phyloP scores from a whole-genome alignment of 2,888 invertebrate genomes.

The Drosophila parthenogenetica region DNA sequence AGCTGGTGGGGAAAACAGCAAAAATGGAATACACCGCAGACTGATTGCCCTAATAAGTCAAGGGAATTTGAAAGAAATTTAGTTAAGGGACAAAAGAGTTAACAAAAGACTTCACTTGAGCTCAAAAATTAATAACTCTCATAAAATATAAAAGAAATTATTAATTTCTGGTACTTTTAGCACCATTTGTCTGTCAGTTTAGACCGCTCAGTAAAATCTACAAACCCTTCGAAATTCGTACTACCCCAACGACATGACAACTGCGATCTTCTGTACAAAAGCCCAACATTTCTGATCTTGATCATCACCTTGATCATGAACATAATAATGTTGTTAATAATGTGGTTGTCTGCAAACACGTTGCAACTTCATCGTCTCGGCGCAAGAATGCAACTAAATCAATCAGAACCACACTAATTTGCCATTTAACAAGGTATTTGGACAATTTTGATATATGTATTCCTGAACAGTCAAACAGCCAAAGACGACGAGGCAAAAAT shows the following conservation, averaged over 20 bases:
- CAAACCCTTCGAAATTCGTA: neutral
- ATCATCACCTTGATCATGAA: neutral
- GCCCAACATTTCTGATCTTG: neutral
- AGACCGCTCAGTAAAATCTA: too few species aligned
- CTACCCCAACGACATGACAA: slow-evolving; percentile 29
- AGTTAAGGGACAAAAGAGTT: too few species aligned
- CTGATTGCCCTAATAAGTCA: slow-evolving; percentile 22
- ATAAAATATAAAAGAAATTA: too few species aligned
- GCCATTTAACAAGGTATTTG: slow-evolving; percentile 85
- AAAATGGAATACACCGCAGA: neutral
- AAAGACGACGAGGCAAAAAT: slow-evolving; percentile 60
- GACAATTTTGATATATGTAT: slow-evolving; percentile 84
- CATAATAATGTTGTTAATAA: slow-evolving; percentile 34
- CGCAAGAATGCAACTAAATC: slow-evolving; percentile 81
- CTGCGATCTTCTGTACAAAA: too few species aligned
- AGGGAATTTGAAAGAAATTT: neutral
- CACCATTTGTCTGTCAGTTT: too few species aligned
- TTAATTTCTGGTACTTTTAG: neutral
- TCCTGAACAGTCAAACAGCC: slow-evolving; percentile 25
- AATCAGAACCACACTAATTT: slow-evolving; percentile 84
- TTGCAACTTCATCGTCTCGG: slow-evolving; percentile 77
- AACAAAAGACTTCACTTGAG: too few species aligned
- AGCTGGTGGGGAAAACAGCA: neutral
- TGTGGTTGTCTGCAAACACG: slow-evolving; percentile 51
- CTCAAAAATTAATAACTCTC: too few species aligned